A percentile compares a stretch with the other conserved stretches of the same genome.
Conservation (phyloP, 1,140 invertebrate species). For the Apis laboriosa region DNA sequence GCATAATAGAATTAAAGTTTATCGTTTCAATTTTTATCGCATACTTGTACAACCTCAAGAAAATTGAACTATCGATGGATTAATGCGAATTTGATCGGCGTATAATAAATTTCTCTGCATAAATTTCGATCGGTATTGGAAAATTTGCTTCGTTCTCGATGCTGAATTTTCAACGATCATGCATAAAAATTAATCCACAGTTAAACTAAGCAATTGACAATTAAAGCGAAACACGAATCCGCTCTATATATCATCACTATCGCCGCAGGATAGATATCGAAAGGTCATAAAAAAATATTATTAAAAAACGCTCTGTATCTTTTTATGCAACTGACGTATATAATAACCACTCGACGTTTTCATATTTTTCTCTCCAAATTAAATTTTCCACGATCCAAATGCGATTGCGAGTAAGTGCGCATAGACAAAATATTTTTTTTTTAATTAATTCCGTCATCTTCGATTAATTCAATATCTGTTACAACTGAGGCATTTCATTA, state of each 20-base stretch:
- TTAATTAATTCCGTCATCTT: not conserved
- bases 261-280: conserved; percentile 27
- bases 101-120: no score
- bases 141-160: not conserved
- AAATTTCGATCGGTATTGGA: not conserved
- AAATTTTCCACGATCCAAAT: not conserved
- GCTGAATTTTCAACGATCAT: not conserved
- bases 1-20: no score
- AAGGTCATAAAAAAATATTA: conserved; percentile 11
- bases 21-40: no score
- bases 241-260: not conserved
- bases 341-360: not conserved
- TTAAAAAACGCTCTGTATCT: not conserved
- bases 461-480: no score
- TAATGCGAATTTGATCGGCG: no score
- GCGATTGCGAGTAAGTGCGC: not conserved
- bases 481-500: not conserved
- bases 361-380: not conserved
- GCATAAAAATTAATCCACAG: conserved; percentile 29
- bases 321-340: not conserved
- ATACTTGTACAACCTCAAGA: no score
- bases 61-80: no score
- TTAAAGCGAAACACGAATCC: conserved; percentile 17
- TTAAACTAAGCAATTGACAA: not conserved
- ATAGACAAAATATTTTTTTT: not conserved